phyloP scores from a whole-genome alignment of 1,140 invertebrate species.

The Metopolophium dirhodum region DNA sequence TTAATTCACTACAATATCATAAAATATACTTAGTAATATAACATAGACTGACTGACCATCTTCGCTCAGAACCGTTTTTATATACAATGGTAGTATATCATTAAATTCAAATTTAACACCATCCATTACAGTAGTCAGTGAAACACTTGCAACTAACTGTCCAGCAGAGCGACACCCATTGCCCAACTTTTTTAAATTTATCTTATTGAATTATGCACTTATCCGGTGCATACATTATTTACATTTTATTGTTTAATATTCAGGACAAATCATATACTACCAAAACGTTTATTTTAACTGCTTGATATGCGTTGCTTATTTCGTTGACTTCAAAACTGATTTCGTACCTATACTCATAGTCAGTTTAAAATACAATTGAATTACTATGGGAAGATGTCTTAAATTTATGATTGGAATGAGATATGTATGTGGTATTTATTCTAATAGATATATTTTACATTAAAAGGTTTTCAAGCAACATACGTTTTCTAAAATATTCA shows the following conservation, averaged over 20 bases:
- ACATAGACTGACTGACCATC: no score
- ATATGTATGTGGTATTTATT: not conserved
- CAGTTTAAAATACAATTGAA: not conserved
- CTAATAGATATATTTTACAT: not conserved
- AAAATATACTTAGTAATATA: no score
- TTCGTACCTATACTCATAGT: not conserved
- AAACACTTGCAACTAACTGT: no score
- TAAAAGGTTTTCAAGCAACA: not conserved
- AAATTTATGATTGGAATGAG: not conserved
- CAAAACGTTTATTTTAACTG: not conserved
- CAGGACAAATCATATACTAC: not conserved
- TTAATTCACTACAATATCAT: no score
- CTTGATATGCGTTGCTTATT: not conserved
- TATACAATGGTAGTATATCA: no score
- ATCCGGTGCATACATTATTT: not conserved
- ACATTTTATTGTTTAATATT: not conserved
- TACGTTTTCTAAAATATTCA: not conserved
- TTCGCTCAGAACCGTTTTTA: no score
- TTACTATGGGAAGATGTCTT: not conserved
- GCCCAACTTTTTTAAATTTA: no score
- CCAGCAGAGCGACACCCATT: no score
- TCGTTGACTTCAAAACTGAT: not conserved
- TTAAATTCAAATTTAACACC: no score
- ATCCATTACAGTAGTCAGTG: no score
- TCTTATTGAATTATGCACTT: not conserved